A percentile compares a stretch with the other conserved stretches of the same genome.
Evolutionary conservation across 2,888 invertebrate species (phyloP).

Genomic region (Ametastegia equiseti): DNA sequence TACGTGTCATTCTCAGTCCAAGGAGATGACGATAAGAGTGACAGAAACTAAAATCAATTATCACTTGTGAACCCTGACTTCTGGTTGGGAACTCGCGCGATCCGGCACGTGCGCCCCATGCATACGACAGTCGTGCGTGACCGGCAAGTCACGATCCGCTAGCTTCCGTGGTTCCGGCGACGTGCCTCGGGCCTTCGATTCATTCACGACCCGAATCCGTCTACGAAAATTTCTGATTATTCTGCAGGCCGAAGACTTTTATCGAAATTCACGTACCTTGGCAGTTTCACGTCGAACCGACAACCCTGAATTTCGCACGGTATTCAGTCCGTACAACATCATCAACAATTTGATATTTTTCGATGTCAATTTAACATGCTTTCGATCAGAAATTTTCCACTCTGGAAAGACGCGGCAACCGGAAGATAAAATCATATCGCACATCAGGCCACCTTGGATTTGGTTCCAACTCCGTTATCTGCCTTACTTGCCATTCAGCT

Average conservation of each 20-base stretch:
- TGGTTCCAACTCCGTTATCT: too few species aligned
- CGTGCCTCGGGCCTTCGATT: constrained; percentile 63
- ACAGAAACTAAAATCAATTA: constrained; percentile 37
- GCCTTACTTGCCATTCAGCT: too few species aligned
- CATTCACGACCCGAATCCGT: constrained; percentile 33
- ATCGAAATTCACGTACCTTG: too few species aligned
- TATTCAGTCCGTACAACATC: too few species aligned
- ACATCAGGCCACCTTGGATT: too few species aligned
- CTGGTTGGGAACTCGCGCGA: constrained; percentile 37
- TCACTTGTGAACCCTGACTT: constrained; percentile 27
- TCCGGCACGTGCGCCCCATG: constrained; percentile 13
- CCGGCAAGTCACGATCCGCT: constrained; percentile 64
- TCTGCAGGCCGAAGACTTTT: not conserved
- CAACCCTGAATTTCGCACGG: too few species aligned
- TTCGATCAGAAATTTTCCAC: too few species aligned
- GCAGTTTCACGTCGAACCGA: not conserved
- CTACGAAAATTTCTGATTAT: not conserved
- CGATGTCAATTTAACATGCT: too few species aligned
- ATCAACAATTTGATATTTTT: too few species aligned
- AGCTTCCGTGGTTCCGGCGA: constrained; percentile 70
- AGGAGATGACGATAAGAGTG: constrained; percentile 19
- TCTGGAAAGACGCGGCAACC: too few species aligned
- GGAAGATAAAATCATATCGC: too few species aligned
- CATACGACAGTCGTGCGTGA: constrained; percentile 46
- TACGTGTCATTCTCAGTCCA: constrained; percentile 36